Evolutionary conservation across 2,888 invertebrate genomes (phyloP).

Genomic region (Onchidella celtica): DNA sequence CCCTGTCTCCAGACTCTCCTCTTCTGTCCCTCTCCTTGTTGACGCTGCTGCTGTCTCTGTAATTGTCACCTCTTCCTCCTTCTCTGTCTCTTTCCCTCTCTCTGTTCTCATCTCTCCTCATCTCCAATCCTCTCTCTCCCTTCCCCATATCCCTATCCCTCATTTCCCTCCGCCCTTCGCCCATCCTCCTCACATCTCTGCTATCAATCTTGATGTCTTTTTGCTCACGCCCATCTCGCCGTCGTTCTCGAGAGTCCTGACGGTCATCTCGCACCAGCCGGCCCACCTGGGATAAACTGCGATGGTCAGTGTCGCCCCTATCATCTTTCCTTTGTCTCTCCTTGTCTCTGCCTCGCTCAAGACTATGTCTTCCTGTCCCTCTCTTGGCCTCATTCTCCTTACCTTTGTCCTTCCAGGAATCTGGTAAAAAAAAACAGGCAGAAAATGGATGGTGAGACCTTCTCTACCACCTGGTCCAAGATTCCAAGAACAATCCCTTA

Average conservation of each 20-base stretch:
- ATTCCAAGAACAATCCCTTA: too few relatives aligned
- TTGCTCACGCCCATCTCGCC: constrained; percentile 31
- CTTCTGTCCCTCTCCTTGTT: constrained; percentile 37
- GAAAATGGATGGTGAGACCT: too few relatives aligned
- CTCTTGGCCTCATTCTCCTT: constrained; percentile 28
- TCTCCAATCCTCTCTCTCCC: constrained; percentile 23
- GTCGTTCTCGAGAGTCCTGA: not conserved
- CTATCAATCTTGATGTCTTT: constrained; percentile 31
- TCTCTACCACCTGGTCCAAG: too few relatives aligned
- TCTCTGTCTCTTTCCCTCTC: constrained; percentile 45
- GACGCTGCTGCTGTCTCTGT: not conserved
- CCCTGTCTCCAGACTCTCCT: constrained; percentile 31
- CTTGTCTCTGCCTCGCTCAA: constrained; percentile 39
- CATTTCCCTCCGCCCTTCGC: constrained; percentile 18
- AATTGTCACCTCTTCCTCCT: constrained; percentile 49
- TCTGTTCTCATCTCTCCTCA: constrained; percentile 40
- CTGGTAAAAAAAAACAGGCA: not conserved
- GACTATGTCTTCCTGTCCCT: constrained; percentile 1
- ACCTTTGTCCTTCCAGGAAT: constrained; percentile 27
- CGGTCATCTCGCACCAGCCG: not conserved
- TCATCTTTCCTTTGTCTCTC: constrained; percentile 38
- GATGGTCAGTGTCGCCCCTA: not conserved
- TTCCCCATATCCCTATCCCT: constrained; percentile 24
- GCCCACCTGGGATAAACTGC: constrained; percentile 7
- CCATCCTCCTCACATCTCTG: constrained; percentile 33